These are phyloP conservation scores for Elaphurus davidianus DNA, from an alignment of 2,113 vertebrate genomes.

Conservation along the genomic window DNA sequence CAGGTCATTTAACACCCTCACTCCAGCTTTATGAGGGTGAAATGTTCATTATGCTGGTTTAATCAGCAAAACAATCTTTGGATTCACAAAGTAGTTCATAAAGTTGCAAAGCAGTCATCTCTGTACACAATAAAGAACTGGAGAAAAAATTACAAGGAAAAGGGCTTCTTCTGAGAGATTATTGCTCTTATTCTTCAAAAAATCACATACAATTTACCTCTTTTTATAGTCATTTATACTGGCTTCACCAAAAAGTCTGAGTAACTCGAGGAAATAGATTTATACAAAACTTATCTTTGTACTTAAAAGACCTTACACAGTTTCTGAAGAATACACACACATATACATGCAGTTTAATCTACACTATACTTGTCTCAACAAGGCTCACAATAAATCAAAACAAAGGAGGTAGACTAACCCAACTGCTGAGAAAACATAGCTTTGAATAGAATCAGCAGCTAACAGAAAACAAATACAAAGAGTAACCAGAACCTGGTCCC, in stretches of 20 bases:
- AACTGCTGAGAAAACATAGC: not conserved
- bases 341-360: not conserved
- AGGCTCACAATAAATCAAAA: not conserved
- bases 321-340: constrained; percentile 5
- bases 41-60: constrained; percentile 39
- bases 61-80: constrained; percentile 43
- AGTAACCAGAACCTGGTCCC: not conserved
- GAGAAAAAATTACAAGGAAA: not conserved
- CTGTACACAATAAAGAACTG: constrained; percentile 24
- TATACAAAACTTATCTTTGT: not conserved
- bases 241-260: not conserved
- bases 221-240: constrained; percentile 1
- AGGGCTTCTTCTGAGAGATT: constrained; percentile 16
- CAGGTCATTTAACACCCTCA: constrained; percentile 20
- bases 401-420: not conserved
- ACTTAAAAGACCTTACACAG: not conserved
- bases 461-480: not conserved
- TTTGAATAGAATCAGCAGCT: not conserved
- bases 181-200: not conserved
- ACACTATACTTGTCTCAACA: not conserved
- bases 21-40: not conserved
- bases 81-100: constrained; percentile 35
- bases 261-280: not conserved
- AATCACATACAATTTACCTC: not conserved
- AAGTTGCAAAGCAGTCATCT: constrained; percentile 38